Base-by-base conservation (phyloP, 2,113 vertebrate species). In the Melanocharis versteri region DNA sequence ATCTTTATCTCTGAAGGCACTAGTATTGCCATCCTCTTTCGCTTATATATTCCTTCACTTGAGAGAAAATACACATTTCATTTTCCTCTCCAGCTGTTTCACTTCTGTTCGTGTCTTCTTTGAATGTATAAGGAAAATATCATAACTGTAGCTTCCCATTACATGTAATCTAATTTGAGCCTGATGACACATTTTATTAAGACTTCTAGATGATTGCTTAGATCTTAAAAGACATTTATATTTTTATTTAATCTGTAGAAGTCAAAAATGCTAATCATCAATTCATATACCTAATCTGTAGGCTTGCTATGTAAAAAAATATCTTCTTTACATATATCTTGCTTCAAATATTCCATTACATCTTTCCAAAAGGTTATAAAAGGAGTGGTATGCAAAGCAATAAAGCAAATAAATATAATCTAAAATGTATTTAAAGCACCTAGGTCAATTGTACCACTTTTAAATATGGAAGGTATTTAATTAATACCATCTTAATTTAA, bases 61-160 rank as follows among this genome's bases (percentile, higher is more conserved):
- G 71, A 80, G 87, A 91, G 82, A 91, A 96, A 96, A 96, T 87
- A 83, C 54, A 87, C 75, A 94, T 89, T 95, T 97, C 60, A 87
- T 95, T 96, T 96, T 96, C 24, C 89, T 95, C 89, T 95, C 70
- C 89, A 95, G 93, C 95, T 96, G 91, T 86, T 96, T 87, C 20
- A 89, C 37, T 94, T 97, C 95, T 88, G 50, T 79, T 94, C 45
- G 2, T 77, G 58, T 90, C 71, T 91, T 82, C 48, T 93, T 77
- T 69, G 50, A 53, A 54, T 69, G 39, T 53, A 45, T 26, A 87
- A 60, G 53, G 42, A 79, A 94, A 95, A 92, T 64, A 97, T 69
- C 91, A 56, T 76, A 94, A 93, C 84, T 87, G 66, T 91, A 88
- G 3, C 15, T 93, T 95, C 48, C 87, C 21, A 27, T 87, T 87